Conservation (phyloP, 2,888 invertebrate species). For the Axea sp. region DNA sequence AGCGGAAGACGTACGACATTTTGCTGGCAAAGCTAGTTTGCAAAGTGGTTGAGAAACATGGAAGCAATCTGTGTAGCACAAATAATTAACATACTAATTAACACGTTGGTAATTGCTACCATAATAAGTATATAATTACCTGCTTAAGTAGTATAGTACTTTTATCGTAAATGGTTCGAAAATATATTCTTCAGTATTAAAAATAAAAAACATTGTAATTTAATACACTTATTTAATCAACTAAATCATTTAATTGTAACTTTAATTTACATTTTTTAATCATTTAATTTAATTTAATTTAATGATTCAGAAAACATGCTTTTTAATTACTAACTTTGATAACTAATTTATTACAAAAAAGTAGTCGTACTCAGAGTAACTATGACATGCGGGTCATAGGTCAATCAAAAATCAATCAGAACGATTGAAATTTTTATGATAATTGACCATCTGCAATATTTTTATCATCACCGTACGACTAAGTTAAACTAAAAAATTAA, state of each 20-base stretch:
- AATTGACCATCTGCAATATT: constrained; percentile 51
- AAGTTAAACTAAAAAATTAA: neutral
- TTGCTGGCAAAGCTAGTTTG: constrained; percentile 47
- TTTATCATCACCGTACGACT: constrained; percentile 54
- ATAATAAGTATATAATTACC: constrained; percentile 12
- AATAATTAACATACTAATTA: constrained; percentile 70
- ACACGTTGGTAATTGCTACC: constrained; percentile 62
- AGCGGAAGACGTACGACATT: constrained; percentile 21
- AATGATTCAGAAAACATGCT: neutral
- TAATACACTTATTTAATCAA: too few relatives aligned
- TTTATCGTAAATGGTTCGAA: too few relatives aligned
- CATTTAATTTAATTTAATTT: neutral
- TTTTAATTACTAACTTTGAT: too few relatives aligned
- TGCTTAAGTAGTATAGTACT: too few relatives aligned
- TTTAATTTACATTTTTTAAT: too few relatives aligned
- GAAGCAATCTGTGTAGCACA: constrained; percentile 38
- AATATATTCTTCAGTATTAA: too few relatives aligned
- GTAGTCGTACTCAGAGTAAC: constrained; percentile 59
- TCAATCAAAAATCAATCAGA: constrained; percentile 44
- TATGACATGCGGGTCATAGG: constrained; percentile 57
- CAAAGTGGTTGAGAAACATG: constrained; percentile 53
- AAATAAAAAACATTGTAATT: too few relatives aligned
- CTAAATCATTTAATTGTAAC: too few relatives aligned
- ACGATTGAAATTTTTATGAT: constrained; percentile 45
- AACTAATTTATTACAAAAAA: too few relatives aligned